Base-by-base conservation (phyloP, 2,888 invertebrate species). In the Catocala sponsa region DNA sequence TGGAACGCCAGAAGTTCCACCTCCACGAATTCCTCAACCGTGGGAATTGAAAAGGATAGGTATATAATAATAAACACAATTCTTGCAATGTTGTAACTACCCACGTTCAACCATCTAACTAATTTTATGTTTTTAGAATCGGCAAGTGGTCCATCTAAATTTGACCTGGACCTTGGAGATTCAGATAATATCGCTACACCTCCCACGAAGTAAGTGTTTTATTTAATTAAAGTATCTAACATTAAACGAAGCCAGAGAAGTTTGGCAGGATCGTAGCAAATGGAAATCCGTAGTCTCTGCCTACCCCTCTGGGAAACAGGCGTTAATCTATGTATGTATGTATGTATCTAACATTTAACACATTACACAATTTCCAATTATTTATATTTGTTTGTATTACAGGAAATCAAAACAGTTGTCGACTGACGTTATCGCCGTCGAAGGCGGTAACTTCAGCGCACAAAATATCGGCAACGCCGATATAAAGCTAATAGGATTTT, bases 321-420 rank as follows among this genome's bases (percentile, higher is more conserved):
- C n/a, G n/a, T n/a, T n/a, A n/a, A n/a, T n/a, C n/a, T n/a, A n/a
- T n/a, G n/a, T n/a, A n/a, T n/a, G n/a, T n/a, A n/a, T n/a, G n/a
- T n/a, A n/a, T n/a, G n/a, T n/a, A n/a, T n/a, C n/a, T n/a, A 44
- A 44, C n/a, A 44, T 44, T 12, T 6, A 41, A 63, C 42, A 12
- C 43, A 44, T n/a, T 44, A 44, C 43, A 12, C 47, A 61, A 41
- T 44, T 63, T 63, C 60, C 68, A 71, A 32, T 83, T 74, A n/a
- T n/a, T n/a, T n/a, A n/a, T n/a, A 33, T 83, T 80, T 44, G 43
- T n/a, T 12, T 44, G 12, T 44, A 44, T 44, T 44, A 44, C 43
- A 44, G 43, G 12, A 44, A 44, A 44, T 6, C n/a, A 9, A 44
- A n/a, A 44, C 12, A 44, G 12, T 12, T n/a, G 11, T 11, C n/a